Base-by-base conservation (phyloP, 2,888 invertebrate genomes). In the Erynnis tages region DNA sequence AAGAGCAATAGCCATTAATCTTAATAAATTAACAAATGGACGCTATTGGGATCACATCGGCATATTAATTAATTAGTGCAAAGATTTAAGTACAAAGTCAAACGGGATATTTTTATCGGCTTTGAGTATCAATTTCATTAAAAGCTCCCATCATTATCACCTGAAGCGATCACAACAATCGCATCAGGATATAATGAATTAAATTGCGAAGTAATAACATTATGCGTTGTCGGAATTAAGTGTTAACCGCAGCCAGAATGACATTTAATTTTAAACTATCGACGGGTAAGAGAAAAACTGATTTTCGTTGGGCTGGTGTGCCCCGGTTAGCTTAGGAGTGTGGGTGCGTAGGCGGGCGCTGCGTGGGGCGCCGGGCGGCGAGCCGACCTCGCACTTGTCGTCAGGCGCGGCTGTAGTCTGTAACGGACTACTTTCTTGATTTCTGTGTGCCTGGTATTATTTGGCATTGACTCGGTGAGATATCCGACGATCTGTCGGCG, bases 221-320 rank as follows among this genome's bases (percentile, higher is more conserved):
- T 78, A 80, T 79, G 76, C 76, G 75, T 79, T 77, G 79, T 62
- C 79, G 81, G 81, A 81, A 87, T 86, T 83, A 85, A 84, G 79
- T 79, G 81, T 74, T 79, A 80, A 87, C 87, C 88, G 77, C 89
- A 82, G 65, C 71, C 73, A 63, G 81, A 79, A 81, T 87, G 86
- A 84, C 84, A 75, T 89, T 86, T 85, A 85, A 89, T 88, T 88
- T 85, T 79, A 85, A 82, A 81, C 79, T 79, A 82, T 84, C 73
- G 79, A 79, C 73, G 71, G 74, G 75, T 63, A 77, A 60, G 78
- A 79, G 80, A 82, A 85, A 85, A 83, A 80, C 79, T 80, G 80
- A 78, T 82, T 84, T 81, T 80, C 74, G 79, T 75, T 72, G 79
- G 72, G 71, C 58, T 55, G 60, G 52, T 58, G 54, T 56, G 60